Evolutionary conservation across 2,113 vertebrate species (phyloP).

Genomic region (Cygnus atratus): DNA sequence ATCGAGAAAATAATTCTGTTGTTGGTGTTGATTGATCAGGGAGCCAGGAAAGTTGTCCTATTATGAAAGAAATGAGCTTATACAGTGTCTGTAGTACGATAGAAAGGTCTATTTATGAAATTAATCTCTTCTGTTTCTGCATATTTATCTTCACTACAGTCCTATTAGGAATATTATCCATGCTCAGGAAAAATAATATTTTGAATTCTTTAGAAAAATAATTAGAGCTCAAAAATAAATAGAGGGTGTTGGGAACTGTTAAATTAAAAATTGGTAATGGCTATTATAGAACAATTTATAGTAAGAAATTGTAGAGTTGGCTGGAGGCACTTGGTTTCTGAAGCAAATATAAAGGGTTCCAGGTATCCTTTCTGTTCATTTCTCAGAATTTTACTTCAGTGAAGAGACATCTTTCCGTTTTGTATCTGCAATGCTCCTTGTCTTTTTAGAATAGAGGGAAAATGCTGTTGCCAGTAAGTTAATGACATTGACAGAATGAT

Average conservation of each 20-base stretch:
- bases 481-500: not conserved
- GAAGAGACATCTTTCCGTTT: not conserved
- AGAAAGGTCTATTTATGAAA: not conserved
- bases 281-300: constrained; percentile 25
- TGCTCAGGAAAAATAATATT: not conserved
- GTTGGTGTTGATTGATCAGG: not conserved
- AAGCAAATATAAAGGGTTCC: not conserved
- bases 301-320: not conserved
- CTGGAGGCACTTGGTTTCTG: not conserved
- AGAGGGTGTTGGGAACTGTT: not conserved
- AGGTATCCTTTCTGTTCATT: not conserved
- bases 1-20: not conserved
- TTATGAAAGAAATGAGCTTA: constrained; percentile 5
- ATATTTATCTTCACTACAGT: not conserved
- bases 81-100: not conserved
- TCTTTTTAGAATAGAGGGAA: not conserved
- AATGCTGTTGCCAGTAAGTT: not conserved
- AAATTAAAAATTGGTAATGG: constrained; percentile 37
- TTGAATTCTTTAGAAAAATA: not conserved
- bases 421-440: not conserved
- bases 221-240: constrained; percentile 3
- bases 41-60: not conserved
- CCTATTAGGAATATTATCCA: constrained; percentile 7
- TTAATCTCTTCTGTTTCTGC: constrained; percentile 1
- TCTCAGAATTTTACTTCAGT: not conserved